Evolutionary conservation across 2,113 vertebrate species (phyloP), one percentile per base, ranked within the genome.

Genomic region (Plectropomus leopardus): DNA sequence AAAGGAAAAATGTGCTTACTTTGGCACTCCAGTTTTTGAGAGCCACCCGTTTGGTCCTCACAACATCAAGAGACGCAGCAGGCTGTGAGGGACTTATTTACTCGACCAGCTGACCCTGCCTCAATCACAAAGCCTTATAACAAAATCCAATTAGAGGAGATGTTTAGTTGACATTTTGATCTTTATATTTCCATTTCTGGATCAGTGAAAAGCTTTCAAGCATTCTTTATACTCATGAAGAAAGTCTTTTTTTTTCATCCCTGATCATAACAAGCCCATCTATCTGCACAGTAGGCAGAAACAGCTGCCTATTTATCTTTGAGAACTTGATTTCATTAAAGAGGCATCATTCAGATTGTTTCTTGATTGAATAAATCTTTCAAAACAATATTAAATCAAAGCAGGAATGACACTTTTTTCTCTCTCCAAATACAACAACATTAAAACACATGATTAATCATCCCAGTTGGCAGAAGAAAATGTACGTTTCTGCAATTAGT

Each of bases 1-100:
- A 85, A 77, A 69, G 72, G 79, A 78, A 92, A 40, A 91, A 91
- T 83, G 81, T 90, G 88, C 84, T 89, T 85, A 66, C 82, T 89
- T 89, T 90, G 85, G 82, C 90, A 80, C 79, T 84, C 71, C 63
- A 66, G 57, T 77, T 86, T 59, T 86, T 86, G 70, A 88, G 81
- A 89, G 86, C 70, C 73, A 78, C 75, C 83, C 67, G 63, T 88
- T 90, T 86, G 72, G 55, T 68, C 44, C 58, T 72, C 83, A 70
- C 74, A 78, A 85, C 82, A 82, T 90, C 71, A 89, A 76, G 67
- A 77, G 84, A 80, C 66, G 48, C 65, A 15, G 58, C 63, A 66
- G 47, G 65, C 72, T 14, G 32, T 15, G 5, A 63, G 17, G 15
- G 71, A 63, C 42, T 47, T 74, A 36, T 70, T 68, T 34, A 40